Conservation (phyloP, 2,797 vertebrate species). For the Pachyuromys duprasi region DNA sequence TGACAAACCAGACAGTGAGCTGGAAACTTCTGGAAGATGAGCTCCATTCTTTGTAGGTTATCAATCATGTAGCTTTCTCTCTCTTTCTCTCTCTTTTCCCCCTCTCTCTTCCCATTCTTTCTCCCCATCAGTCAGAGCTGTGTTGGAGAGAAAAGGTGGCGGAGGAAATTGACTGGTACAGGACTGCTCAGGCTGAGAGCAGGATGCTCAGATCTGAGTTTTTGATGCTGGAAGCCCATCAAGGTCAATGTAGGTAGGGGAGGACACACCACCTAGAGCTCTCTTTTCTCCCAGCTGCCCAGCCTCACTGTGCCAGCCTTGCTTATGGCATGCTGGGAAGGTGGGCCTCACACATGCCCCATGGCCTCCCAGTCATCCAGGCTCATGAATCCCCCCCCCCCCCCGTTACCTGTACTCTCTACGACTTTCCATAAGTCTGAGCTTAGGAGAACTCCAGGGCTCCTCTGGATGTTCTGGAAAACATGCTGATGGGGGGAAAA, state of each 20-base stretch:
- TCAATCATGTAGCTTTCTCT: background rate
- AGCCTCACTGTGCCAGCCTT: background rate
- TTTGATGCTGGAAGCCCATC: conserved; percentile 47
- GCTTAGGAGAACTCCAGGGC: conserved; percentile 81
- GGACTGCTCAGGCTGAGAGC: too few species aligned
- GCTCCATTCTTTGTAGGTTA: background rate
- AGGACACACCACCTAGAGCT: fast-evolving
- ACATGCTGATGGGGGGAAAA: conserved; percentile 77
- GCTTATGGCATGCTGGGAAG: fast-evolving
- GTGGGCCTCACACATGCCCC: background rate
- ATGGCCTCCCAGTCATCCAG: fast-evolving
- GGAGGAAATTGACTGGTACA: background rate
- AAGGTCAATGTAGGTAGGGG: conserved; percentile 59
- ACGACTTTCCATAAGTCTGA: conserved; percentile 76
- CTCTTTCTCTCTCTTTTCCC: background rate
- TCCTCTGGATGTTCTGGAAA: conserved; percentile 83
- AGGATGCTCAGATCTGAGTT: background rate
- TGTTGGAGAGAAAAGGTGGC: background rate
- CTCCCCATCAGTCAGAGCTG: background rate
- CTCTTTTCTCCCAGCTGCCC: background rate
- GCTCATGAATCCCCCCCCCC: background rate
- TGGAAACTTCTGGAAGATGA: background rate
- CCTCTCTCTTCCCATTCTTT: too few species aligned
- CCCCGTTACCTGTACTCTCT: conserved; percentile 80
- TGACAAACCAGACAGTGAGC: background rate